Evolutionary conservation across 2,797 vertebrate species (phyloP).

Genomic region (Anableps anableps): DNA sequence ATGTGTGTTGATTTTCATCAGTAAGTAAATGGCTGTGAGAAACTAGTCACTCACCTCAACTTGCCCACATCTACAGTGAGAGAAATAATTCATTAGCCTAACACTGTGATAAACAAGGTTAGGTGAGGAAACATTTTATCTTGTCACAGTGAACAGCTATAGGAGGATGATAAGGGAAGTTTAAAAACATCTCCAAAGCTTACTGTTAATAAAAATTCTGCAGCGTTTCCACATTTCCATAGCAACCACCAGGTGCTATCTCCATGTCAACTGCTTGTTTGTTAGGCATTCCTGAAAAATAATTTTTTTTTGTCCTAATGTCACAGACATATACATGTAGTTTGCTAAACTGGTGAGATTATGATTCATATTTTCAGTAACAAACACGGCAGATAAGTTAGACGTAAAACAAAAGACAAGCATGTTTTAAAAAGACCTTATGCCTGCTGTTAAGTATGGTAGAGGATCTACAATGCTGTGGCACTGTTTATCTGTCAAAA

Average conservation of each 20-base stretch:
- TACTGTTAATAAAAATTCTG: no score
- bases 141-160: no score
- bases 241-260: neutral
- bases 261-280: neutral
- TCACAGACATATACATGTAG: neutral
- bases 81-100: no score
- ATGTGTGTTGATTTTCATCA: no score
- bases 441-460: neutral
- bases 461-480: neutral
- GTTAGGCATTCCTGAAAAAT: neutral
- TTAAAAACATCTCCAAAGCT: no score
- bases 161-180: no score
- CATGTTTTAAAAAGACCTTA: neutral
- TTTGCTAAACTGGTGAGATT: neutral
- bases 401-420: neutral
- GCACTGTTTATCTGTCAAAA: neutral
- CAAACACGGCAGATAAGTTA: neutral
- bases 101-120: no score
- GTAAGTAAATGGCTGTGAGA: no score
- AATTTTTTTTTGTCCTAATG: neutral
- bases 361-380: neutral
- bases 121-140: no score
- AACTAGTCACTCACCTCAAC: no score
- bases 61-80: no score
- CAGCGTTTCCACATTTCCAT: neutral